Conservation (phyloP, 53 echinoderm and acorn worm genomes). For the Apostichopus leukothele region DNA sequence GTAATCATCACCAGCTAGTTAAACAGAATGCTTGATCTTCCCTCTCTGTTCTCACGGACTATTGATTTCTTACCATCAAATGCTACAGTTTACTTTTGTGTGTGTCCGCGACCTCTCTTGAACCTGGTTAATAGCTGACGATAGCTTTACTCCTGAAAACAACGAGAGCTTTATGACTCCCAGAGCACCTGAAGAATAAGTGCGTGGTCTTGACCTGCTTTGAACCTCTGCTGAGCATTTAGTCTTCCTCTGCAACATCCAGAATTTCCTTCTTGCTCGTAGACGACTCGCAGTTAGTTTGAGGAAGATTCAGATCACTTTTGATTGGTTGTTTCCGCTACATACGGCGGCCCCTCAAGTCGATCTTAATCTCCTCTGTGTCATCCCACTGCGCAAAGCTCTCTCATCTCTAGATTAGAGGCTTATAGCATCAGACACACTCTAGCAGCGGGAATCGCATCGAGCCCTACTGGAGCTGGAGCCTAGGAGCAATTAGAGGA, state of each 20-base stretch:
- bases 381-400: conserved; percentile 32
- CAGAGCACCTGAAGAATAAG: background rate
- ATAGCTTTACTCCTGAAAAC: background rate
- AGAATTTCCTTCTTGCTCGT: background rate
- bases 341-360: background rate
- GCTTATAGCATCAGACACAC: conserved; percentile 13
- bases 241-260: background rate
- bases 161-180: background rate
- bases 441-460: conserved; percentile 36
- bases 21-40: too few species aligned
- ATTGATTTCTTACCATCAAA: too few species aligned
- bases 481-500: conserved; percentile 29
- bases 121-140: too few species aligned
- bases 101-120: too few species aligned
- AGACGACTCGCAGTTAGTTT: background rate
- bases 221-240: background rate
- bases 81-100: too few species aligned
- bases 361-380: conserved; percentile 24
- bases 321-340: conserved; percentile 39
- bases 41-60: too few species aligned
- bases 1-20: too few species aligned
- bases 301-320: conserved; percentile 22
- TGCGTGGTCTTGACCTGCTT: background rate
- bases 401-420: conserved; percentile 9
- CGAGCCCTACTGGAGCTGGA: conserved; percentile 15